Evolutionary conservation across 2,888 invertebrate species (phyloP).

Genomic region (Orthosia gothica): DNA sequence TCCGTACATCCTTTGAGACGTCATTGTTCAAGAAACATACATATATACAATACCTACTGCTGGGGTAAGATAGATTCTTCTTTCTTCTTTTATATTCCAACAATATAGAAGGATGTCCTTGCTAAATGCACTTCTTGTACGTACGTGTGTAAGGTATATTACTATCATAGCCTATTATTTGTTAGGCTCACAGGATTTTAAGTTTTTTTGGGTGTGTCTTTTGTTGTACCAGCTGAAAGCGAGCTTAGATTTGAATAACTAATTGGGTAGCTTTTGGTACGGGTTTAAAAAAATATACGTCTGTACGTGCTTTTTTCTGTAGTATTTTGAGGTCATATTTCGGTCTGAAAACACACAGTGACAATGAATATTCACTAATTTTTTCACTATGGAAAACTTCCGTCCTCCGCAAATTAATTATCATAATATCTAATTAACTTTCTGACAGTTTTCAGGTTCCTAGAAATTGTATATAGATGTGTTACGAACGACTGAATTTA

Average conservation of each 20-base stretch:
- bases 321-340: not conserved
- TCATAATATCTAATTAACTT: not conserved
- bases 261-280: not conserved
- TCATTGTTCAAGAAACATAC: no score
- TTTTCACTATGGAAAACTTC: no score
- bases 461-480: not conserved
- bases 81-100: no score
- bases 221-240: not conserved
- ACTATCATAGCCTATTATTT: not conserved
- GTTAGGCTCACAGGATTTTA: not conserved
- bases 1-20: no score
- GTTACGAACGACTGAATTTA: not conserved
- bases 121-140: slow-evolving; percentile 38
- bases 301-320: no score
- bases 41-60: not conserved
- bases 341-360: no score
- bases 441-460: not conserved
- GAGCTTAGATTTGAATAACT: not conserved
- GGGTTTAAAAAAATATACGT: not conserved
- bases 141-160: slow-evolving; percentile 4
- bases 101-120: slow-evolving; percentile 3
- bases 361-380: no score
- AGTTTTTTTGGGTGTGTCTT: not conserved
- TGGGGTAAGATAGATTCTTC: no score
- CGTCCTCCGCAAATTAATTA: not conserved